Conservation (phyloP, 2,797 vertebrate genomes). For the Percopsis omiscomaycus region DNA sequence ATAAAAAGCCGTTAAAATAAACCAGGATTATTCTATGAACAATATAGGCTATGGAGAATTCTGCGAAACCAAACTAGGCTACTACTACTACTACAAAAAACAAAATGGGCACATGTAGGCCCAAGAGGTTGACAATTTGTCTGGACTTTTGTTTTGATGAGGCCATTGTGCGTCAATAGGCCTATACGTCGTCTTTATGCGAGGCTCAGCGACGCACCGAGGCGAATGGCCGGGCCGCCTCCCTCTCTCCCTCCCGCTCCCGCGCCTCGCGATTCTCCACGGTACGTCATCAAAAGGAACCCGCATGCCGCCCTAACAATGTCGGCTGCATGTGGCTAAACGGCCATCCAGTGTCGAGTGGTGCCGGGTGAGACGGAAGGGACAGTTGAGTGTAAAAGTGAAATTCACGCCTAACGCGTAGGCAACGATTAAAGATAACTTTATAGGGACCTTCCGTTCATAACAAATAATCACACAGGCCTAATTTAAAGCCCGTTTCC, state of each 20-base stretch:
- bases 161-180: conserved; percentile 48
- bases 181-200: conserved; percentile 64
- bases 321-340: too few relatives aligned
- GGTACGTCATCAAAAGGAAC: conserved; percentile 70
- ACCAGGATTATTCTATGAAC: background rate
- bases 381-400: too few relatives aligned
- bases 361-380: too few relatives aligned
- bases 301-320: too few relatives aligned
- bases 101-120: background rate
- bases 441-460: too few relatives aligned
- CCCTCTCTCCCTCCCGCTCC: conserved; percentile 61
- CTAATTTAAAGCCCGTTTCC: too few relatives aligned
- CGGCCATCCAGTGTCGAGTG: too few relatives aligned
- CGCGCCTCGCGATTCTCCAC: conserved; percentile 80
- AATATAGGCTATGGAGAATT: background rate
- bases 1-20: too few relatives aligned
- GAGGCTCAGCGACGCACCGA: conserved; percentile 71
- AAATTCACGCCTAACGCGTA: too few relatives aligned
- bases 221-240: conserved; percentile 83
- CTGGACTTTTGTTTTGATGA: conserved; percentile 36
- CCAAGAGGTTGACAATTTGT: conserved; percentile 17
- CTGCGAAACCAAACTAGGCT: too few relatives aligned
- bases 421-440: too few relatives aligned
- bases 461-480: too few relatives aligned
- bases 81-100: background rate